phyloP scores from a whole-genome alignment of 2,797 vertebrate species.

The Helostoma temminkii region DNA sequence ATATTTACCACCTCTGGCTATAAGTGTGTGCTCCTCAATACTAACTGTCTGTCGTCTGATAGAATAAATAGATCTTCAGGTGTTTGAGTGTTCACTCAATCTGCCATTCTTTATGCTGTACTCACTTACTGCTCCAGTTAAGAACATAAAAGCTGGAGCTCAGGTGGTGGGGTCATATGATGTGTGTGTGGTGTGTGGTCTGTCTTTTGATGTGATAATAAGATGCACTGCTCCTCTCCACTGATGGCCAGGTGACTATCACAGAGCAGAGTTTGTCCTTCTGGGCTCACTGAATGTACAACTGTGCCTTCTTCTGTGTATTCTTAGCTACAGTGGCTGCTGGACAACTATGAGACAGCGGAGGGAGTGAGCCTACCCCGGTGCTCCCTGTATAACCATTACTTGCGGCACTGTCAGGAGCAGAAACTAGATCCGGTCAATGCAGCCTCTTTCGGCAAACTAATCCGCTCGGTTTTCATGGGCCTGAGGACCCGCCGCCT shows the following conservation, averaged over 20 bases:
- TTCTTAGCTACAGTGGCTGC: slow-evolving; percentile 94
- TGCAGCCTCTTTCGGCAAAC: slow-evolving; percentile 96
- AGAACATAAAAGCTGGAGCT: slow-evolving; percentile 10
- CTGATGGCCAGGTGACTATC: slow-evolving; percentile 46
- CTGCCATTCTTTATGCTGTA: slow-evolving; percentile 20
- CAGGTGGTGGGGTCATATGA: slow-evolving; percentile 17
- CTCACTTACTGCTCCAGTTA: slow-evolving; percentile 19
- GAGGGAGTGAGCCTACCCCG: slow-evolving; percentile 96
- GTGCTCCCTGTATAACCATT: slow-evolving; percentile 97
- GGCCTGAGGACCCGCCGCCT: slow-evolving; percentile 94
- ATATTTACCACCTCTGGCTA: too few relatives aligned
- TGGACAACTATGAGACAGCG: slow-evolving; percentile 97
- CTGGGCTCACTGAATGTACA: slow-evolving; percentile 34
- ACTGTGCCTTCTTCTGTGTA: slow-evolving; percentile 60
- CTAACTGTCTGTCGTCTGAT: not conserved
- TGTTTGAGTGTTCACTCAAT: slow-evolving; percentile 45
- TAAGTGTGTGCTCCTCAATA: not conserved
- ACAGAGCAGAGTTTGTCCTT: slow-evolving; percentile 27
- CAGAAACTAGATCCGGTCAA: slow-evolving; percentile 98
- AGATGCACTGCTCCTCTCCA: slow-evolving; percentile 35
- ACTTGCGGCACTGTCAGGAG: slow-evolving; percentile 96
- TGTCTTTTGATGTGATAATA: slow-evolving; percentile 63
- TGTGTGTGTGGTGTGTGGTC: slow-evolving; percentile 26
- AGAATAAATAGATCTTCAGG: slow-evolving; percentile 33
- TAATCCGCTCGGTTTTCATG: slow-evolving; percentile 98